Evolutionary conservation across 2,113 vertebrate species (phyloP).

Genomic region (Psittacara wagleri): DNA sequence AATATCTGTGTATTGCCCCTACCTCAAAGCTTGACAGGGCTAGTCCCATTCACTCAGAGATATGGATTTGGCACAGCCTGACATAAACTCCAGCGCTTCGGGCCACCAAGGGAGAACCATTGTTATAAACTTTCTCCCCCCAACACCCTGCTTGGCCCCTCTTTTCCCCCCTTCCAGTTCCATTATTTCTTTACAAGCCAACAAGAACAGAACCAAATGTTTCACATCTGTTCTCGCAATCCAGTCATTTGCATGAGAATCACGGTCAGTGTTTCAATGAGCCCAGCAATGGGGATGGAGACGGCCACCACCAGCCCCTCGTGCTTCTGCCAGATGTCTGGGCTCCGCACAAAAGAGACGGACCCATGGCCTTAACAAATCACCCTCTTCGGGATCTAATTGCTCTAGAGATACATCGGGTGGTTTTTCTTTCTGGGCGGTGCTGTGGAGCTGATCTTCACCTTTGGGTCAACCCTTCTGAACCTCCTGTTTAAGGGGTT

Average conservation of each 20-base stretch:
- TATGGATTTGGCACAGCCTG: slow-evolving; percentile 44
- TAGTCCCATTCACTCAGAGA: slow-evolving; percentile 24
- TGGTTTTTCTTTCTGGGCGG: neutral
- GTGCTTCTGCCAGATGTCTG: slow-evolving; percentile 86
- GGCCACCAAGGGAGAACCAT: slow-evolving; percentile 84
- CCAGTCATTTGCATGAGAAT: slow-evolving; percentile 93
- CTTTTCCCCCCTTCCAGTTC: slow-evolving; percentile 56
- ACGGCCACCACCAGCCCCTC: slow-evolving; percentile 62
- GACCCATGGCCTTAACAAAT: slow-evolving; percentile 74
- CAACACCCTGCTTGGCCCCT: slow-evolving; percentile 28
- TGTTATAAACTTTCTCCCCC: slow-evolving; percentile 64
- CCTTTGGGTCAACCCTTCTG: neutral
- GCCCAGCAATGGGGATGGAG: slow-evolving; percentile 72
- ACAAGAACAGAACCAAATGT: slow-evolving; percentile 91
- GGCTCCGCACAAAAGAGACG: slow-evolving; percentile 71
- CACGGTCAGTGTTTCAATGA: slow-evolving; percentile 76
- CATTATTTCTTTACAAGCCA: slow-evolving; percentile 94
- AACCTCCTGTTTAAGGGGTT: neutral
- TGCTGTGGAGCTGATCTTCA: slow-evolving; percentile 10
- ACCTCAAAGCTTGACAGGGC: slow-evolving; percentile 30
- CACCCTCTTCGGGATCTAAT: slow-evolving; percentile 60
- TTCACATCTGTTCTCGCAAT: slow-evolving; percentile 91
- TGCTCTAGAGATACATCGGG: neutral
- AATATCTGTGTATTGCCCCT: slow-evolving; percentile 13
- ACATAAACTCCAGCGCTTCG: slow-evolving; percentile 32